Base-by-base conservation (phyloP, 2,888 invertebrate genomes). In the Lepidocyrtinus sp. region DNA sequence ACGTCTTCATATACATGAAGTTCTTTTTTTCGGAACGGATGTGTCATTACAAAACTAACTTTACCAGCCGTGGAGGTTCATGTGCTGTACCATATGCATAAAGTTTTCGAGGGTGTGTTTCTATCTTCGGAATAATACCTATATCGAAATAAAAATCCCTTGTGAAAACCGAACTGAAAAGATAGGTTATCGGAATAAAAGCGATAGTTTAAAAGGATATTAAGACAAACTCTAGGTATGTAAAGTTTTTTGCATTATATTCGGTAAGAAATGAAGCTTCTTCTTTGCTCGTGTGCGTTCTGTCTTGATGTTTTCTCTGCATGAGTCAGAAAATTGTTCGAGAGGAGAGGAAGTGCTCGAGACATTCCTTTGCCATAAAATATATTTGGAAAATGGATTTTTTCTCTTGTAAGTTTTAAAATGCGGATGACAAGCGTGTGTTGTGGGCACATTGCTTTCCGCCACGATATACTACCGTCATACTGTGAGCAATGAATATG, bases 191-290 rank as follows among this genome's bases (percentile, higher is more conserved):
- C 36, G 36, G 36, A 36, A 36, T 5, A 36, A 36, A 12, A 36
- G n/a, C n/a, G n/a, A n/a, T n/a, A n/a, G 5, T 36, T 69, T 75
- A 69, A 69, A 15, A 69, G 75, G 46, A 75, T 77, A 77, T 77
- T 77, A 77, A 77, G 77, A 65, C 71, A 71, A n/a, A 70, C 70
- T 76, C 71, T 70, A 76, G 70, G 76, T 45, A 77, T 64, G 71
- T 27, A 71, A 71, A 72, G 61, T 73, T 78, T 46, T 73, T 78
- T 65, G 50, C 55, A 68, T 62, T 36, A 36, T 76, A 78, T 59
- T 72, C 72, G n/a, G 19, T 12, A 72, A n/a, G 62, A 62, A 68
- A 68, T 68, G 59, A 59, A 45, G 46, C 45, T 17, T 55, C 25
- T 69, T 50, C 1, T 36, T 55, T 69, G 69, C 69, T 19, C 21